These are phyloP conservation scores for Porites lutea DNA, from an alignment of 64 coral and sea anemone genomes.

Conservation along the genomic window DNA sequence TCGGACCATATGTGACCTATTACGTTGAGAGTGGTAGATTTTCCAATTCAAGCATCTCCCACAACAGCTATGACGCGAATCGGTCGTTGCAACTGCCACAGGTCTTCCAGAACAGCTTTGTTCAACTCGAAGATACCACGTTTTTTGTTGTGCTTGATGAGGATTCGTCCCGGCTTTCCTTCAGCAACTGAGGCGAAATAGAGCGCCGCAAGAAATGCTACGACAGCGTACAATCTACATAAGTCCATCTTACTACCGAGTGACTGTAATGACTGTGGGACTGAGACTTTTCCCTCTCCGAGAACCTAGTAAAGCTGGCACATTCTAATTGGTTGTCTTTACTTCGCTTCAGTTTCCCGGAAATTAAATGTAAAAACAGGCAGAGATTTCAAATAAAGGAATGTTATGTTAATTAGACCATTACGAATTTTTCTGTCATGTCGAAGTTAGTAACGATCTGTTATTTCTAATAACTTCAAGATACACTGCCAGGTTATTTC, in stretches of 20 bases:
- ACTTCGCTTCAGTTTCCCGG: too few species aligned
- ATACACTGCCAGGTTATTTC: too few species aligned
- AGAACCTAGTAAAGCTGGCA: too few species aligned
- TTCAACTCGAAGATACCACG: constrained; percentile 34
- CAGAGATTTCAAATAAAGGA: too few species aligned
- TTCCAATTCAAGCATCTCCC: constrained; percentile 63
- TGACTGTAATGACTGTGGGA: too few species aligned
- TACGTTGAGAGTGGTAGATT: constrained; percentile 75
- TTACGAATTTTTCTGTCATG: too few species aligned
- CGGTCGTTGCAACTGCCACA: constrained; percentile 30
- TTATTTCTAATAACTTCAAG: too few species aligned
- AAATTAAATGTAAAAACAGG: too few species aligned
- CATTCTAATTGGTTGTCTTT: too few species aligned
- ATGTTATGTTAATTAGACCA: too few species aligned
- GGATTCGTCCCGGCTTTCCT: neutral
- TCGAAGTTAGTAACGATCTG: too few species aligned
- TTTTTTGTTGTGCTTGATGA: constrained; percentile 37
- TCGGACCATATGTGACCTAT: constrained; percentile 47
- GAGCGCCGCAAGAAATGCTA: neutral
- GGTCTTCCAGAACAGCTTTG: neutral
- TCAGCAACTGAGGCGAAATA: neutral
- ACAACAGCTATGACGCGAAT: constrained; percentile 34
- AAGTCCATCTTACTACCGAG: neutral
- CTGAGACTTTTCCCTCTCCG: too few species aligned
- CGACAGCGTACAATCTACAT: neutral